phyloP scores from a whole-genome alignment of 2,113 vertebrate genomes.

The Piaya cayana region DNA sequence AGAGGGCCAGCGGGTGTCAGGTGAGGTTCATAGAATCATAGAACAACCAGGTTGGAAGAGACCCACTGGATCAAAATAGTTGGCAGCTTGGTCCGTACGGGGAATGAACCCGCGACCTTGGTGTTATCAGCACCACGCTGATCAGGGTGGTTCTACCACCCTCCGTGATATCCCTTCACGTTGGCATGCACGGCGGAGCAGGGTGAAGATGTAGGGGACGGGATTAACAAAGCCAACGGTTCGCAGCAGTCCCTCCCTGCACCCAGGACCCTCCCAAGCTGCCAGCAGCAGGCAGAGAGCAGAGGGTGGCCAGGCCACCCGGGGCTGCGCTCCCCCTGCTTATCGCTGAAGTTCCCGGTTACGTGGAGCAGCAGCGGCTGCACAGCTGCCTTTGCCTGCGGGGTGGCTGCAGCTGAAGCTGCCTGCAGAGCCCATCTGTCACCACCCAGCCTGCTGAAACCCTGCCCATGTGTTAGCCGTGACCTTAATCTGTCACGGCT shows the following conservation, averaged over 20 bases:
- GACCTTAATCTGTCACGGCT: rapidly evolving
- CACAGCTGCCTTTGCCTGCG: neutral
- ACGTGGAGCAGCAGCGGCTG: rapidly evolving
- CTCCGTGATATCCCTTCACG: neutral
- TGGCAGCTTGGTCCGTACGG: too few species aligned
- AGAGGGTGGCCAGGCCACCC: neutral
- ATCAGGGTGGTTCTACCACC: too few species aligned
- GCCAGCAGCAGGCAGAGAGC: neutral
- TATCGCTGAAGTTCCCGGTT: rapidly evolving
- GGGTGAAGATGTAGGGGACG: too few species aligned
- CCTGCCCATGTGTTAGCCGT: rapidly evolving
- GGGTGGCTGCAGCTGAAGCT: neutral
- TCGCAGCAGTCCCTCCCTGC: neutral
- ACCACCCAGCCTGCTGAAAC: neutral
- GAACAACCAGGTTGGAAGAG: too few species aligned
- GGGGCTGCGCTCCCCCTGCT: neutral
- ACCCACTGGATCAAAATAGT: too few species aligned
- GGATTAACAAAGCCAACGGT: neutral
- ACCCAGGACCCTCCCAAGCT: neutral
- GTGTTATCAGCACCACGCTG: too few species aligned
- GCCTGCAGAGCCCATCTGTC: neutral
- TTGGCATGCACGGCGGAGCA: rapidly evolving
- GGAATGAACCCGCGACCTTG: too few species aligned
- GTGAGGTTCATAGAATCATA: too few species aligned
- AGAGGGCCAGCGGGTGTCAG: neutral